Base-by-base conservation (phyloP, 2,888 invertebrate genomes). In the Pachydiplax longipennis region DNA sequence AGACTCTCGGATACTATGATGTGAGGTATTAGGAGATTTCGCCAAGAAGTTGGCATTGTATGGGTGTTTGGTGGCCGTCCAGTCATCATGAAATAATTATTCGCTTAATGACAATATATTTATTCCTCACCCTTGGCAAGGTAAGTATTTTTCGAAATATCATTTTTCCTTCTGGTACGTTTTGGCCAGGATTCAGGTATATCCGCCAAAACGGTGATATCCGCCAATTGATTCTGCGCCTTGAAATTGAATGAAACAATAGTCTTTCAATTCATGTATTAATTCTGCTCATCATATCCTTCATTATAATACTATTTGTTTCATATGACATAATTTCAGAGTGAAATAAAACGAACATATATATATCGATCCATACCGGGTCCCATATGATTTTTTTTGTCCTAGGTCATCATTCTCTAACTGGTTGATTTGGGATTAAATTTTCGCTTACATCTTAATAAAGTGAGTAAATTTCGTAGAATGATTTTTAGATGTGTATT, bases 61-160 rank as follows among this genome's bases (percentile, higher is more conserved):
- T 87, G 87, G 87, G 22, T 87, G 61, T 65, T 87, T 65, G 65
- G 61, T 61, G 65, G 87, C 87, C 65, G 87, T 87, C 87, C 87
- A 87, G 35, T 58, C 87, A 65, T 65, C 65, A 65, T 65, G 87
- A 87, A 87, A 87, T 87, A 87, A 87, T 61, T 35, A 58, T 65
- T 37, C 87, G 37, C 37, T 87, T 87, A 87, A 87, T 87, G 87
- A 61, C 87, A 87, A 61, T 87, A 48, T 87, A 58, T 87, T 22
- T 35, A 58, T 87, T 87, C 61, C 61, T 37, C 37, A 37, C 87
- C 61, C 87, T 35, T n/a, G 37, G n/a, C 12, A 87, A 87, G 87
- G 87, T 87, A 37, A 87, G 87, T 61, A 37, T 83, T 73, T 37
- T 81, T 81, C 37, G n/a, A n/a, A 37, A 37, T 65, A 37, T 25